Percentiles rank a stretch among this genome's conserved stretches.
Evolutionary conservation across 2,113 vertebrate genomes (phyloP).

Genomic region (Cyprinodon brontotheroides): DNA sequence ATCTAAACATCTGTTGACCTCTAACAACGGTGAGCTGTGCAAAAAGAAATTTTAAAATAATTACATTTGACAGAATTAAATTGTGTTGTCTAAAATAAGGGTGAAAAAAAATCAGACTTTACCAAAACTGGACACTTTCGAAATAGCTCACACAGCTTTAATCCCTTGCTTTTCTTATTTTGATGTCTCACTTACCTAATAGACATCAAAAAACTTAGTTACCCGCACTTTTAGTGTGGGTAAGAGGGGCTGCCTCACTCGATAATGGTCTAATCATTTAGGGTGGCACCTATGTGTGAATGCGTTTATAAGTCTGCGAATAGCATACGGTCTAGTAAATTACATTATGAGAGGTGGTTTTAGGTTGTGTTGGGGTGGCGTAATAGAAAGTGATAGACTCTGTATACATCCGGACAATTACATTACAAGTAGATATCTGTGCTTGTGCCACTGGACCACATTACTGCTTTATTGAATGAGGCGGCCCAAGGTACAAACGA

Average conservation of each 20-base stretch:
- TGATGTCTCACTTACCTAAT: constrained; percentile 67
- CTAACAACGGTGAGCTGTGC: not conserved
- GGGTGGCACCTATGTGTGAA: constrained; percentile 4
- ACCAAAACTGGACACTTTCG: not conserved
- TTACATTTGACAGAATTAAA: not conserved
- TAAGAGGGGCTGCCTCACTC: constrained; percentile 22
- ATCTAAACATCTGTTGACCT: not conserved
- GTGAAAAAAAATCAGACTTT: not conserved
- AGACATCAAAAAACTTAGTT: constrained; percentile 43
- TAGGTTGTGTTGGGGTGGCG: constrained; percentile 33
- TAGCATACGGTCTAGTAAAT: constrained; percentile 22
- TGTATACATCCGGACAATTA: constrained; percentile 49
- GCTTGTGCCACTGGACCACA: constrained; percentile 34
- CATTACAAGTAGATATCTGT: constrained; percentile 47
- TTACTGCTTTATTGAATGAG: constrained; percentile 68
- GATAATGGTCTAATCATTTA: constrained; percentile 22
- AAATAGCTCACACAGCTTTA: not conserved
- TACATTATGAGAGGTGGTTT: constrained; percentile 50
- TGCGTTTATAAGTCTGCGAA: constrained; percentile 9
- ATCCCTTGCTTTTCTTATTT: constrained; percentile 47
- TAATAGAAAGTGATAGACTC: constrained; percentile 50
- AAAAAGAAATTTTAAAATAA: not conserved
- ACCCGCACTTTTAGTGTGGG: constrained; percentile 46
- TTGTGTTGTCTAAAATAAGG: not conserved
- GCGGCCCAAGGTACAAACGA: constrained; percentile 57